These are phyloP conservation scores for Thamnaconus septentrionalis DNA, from an alignment of 2,113 vertebrate species.

Conservation along the genomic window DNA sequence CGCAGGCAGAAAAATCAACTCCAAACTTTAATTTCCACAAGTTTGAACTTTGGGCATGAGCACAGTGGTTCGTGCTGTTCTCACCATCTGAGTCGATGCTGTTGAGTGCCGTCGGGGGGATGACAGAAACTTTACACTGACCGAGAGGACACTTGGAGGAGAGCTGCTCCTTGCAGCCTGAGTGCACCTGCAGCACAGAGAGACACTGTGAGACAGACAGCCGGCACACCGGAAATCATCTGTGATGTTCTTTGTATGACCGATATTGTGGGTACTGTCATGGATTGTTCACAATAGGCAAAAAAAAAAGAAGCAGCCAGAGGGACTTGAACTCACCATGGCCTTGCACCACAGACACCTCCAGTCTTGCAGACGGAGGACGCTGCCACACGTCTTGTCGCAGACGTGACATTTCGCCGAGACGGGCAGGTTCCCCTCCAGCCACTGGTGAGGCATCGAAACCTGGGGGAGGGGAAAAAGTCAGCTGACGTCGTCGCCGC, in stretches of 20 bases:
- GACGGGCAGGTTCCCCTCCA: conserved; percentile 95
- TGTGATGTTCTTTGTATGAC: not conserved
- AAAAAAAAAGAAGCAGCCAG: too few relatives aligned
- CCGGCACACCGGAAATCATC: not conserved
- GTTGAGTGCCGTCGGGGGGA: conserved; percentile 95
- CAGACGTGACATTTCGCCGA: conserved; percentile 93
- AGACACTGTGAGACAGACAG: not conserved
- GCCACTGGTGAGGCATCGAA: conserved; percentile 97
- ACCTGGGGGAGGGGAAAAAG: conserved; percentile 73
- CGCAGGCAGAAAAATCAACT: not conserved
- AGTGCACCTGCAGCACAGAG: conserved; percentile 83
- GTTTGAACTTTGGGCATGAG: not conserved
- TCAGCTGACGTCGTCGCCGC: not conserved
- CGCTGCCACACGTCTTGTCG: conserved; percentile 96
- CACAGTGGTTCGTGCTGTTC: not conserved
- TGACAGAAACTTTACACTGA: conserved; percentile 96
- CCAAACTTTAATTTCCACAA: too few relatives aligned
- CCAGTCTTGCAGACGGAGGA: conserved; percentile 94
- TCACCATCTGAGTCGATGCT: conserved; percentile 97
- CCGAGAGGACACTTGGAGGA: conserved; percentile 92
- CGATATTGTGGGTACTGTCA: not conserved
- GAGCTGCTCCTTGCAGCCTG: conserved; percentile 87
- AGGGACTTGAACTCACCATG: conserved; percentile 78
- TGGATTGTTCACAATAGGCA: too few relatives aligned
- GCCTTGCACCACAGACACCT: conserved; percentile 98